Evolutionary conservation across 2,888 invertebrate species (phyloP).

Genomic region (Dolichomitus sp.): DNA sequence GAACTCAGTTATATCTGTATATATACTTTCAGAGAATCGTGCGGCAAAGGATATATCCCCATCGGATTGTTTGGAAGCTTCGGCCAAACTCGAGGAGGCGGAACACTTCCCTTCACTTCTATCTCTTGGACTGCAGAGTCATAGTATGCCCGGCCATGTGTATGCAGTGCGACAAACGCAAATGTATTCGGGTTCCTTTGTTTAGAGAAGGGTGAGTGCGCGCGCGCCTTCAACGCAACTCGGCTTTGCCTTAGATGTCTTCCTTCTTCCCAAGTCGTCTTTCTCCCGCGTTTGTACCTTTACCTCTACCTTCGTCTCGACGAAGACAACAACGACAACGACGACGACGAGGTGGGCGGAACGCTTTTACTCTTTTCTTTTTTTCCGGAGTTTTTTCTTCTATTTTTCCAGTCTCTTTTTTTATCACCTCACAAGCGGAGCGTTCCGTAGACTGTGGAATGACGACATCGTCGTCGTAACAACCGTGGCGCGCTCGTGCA

Average conservation of each 20-base stretch:
- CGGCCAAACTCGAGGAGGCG: conserved; percentile 44
- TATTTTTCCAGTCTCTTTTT: conserved; percentile 27
- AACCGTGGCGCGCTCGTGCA: conserved; percentile 57
- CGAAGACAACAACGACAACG: conserved; percentile 13
- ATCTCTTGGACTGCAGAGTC: conserved; percentile 22
- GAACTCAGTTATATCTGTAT: conserved; percentile 17
- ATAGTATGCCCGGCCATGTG: conserved; percentile 29
- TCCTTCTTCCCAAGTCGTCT: conserved; percentile 25
- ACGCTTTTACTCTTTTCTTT: conserved; percentile 28
- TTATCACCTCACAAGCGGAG: conserved; percentile 37
- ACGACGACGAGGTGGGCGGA: conserved; percentile 53
- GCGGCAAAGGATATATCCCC: conserved; percentile 32
- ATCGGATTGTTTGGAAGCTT: conserved; percentile 42
- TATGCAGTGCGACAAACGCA: conserved; percentile 41
- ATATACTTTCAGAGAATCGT: conserved; percentile 8
- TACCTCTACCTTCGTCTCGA: conserved; percentile 21
- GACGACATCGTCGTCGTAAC: conserved; percentile 63
- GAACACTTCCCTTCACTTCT: conserved; percentile 39
- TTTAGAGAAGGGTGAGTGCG: conserved; percentile 36
- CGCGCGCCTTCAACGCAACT: conserved; percentile 6
- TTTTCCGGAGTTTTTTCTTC: conserved; percentile 22
- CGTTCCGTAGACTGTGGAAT: conserved; percentile 42
- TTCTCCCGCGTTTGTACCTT: conserved; percentile 2
- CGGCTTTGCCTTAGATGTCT: conserved; percentile 43
- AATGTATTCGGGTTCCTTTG: conserved; percentile 50